Percentiles rank a stretch among this genome's conserved stretches.
Conservation (phyloP, 2,113 vertebrate genomes). For the Oreochromis aureus region DNA sequence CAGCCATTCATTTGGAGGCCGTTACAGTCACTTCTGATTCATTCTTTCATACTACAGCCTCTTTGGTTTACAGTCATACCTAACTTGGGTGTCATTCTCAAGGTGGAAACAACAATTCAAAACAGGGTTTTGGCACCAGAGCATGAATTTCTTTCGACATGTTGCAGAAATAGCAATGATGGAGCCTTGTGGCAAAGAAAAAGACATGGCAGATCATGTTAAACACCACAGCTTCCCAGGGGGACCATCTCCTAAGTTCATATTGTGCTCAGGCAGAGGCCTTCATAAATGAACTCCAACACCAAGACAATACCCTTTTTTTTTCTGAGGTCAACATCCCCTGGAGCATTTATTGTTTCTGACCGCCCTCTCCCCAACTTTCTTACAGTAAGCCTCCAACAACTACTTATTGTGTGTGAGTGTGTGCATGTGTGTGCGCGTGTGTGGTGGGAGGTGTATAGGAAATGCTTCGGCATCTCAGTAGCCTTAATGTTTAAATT, state of each 20-base stretch:
- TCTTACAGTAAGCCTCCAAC: neutral
- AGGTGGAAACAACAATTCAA: neutral
- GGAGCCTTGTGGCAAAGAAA: neutral
- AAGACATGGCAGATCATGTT: neutral
- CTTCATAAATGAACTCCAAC: conserved; percentile 16
- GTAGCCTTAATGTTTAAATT: conserved; percentile 48
- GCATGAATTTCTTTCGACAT: neutral
- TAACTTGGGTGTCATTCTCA: neutral
- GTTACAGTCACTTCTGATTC: neutral
- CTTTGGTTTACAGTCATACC: neutral
- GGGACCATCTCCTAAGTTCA: neutral
- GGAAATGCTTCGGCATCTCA: conserved; percentile 56
- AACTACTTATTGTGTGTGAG: neutral
- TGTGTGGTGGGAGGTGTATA: neutral
- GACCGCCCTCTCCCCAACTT: neutral
- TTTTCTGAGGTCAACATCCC: conserved; percentile 32
- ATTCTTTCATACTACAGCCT: neutral
- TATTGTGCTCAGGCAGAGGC: neutral
- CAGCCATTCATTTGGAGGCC: neutral
- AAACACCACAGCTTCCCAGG: neutral
- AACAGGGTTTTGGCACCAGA: neutral
- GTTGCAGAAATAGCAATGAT: neutral
- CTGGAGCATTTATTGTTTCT: conserved; percentile 56
- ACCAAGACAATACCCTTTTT: conserved; percentile 29
- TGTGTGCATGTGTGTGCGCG: conserved; percentile 1